Percentiles rank a stretch among this genome's conserved stretches.
Evolutionary conservation across 2,888 invertebrate species (phyloP).

Genomic region (Papilio gigon): DNA sequence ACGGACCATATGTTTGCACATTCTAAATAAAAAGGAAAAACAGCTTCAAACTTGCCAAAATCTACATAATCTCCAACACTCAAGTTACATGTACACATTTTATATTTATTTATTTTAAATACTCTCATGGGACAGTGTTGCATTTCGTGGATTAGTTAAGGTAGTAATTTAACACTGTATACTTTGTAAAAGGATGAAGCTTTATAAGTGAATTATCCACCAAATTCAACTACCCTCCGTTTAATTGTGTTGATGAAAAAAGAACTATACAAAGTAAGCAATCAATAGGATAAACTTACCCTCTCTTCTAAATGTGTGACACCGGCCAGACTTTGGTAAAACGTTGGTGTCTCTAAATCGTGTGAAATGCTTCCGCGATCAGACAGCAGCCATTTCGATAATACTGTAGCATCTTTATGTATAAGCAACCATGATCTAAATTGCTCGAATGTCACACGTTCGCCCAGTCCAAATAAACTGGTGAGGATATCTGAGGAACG

Average conservation of each 20-base stretch:
- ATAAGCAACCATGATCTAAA: conserved; percentile 90
- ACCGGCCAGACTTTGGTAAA: conserved; percentile 96
- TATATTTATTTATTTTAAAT: not conserved
- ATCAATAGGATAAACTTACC: conserved; percentile 77
- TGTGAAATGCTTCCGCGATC: conserved; percentile 89
- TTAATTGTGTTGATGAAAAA: too few species aligned
- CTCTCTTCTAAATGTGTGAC: conserved; percentile 93
- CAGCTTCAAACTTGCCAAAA: too few species aligned
- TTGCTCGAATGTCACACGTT: conserved; percentile 86
- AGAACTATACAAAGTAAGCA: too few species aligned
- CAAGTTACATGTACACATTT: too few species aligned
- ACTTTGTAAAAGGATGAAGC: not conserved
- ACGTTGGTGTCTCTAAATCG: conserved; percentile 93
- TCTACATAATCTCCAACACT: too few species aligned
- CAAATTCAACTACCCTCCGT: not conserved
- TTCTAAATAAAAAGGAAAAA: too few species aligned
- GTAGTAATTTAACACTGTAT: not conserved
- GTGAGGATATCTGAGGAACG: conserved; percentile 68
- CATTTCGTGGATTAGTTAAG: not conserved
- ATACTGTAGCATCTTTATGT: conserved; percentile 89
- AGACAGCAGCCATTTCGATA: conserved; percentile 91
- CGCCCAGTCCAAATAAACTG: conserved; percentile 69
- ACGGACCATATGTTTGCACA: too few species aligned
- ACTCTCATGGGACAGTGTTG: not conserved
- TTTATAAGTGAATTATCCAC: not conserved